These are phyloP conservation scores for Erythrocercus mccallii DNA, from an alignment of 2,113 vertebrate genomes.

Conservation along the genomic window DNA sequence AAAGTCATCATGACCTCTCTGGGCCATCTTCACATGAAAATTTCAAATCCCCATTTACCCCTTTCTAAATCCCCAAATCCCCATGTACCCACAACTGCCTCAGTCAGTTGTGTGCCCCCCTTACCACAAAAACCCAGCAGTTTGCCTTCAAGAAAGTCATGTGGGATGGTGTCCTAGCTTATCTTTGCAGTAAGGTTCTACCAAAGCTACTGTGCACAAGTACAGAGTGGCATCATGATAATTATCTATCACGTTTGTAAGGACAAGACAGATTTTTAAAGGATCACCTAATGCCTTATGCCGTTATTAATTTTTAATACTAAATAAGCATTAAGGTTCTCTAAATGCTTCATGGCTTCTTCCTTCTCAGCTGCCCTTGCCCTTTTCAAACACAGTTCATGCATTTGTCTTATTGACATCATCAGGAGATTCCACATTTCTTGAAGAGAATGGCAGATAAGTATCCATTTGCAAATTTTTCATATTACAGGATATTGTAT, in stretches of 20 bases:
- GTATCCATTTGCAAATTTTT: background rate
- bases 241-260: background rate
- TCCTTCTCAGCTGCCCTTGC: background rate
- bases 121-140: background rate
- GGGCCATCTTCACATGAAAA: background rate
- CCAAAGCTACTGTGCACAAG: background rate
- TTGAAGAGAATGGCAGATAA: background rate
- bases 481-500: background rate
- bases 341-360: background rate
- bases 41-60: background rate
- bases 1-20: background rate
- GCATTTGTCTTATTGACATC: background rate
- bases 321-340: background rate
- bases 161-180: background rate
- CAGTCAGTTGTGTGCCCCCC: background rate
- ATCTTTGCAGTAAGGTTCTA: background rate
- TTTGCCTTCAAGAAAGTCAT: background rate
- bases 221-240: background rate
- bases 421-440: background rate
- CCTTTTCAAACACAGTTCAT: background rate
- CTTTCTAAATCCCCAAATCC: background rate
- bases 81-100: background rate
- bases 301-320: background rate
- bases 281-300: background rate
- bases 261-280: background rate